Conservation (phyloP, 1,140 invertebrate species). For the Leptopilina boulardi region DNA sequence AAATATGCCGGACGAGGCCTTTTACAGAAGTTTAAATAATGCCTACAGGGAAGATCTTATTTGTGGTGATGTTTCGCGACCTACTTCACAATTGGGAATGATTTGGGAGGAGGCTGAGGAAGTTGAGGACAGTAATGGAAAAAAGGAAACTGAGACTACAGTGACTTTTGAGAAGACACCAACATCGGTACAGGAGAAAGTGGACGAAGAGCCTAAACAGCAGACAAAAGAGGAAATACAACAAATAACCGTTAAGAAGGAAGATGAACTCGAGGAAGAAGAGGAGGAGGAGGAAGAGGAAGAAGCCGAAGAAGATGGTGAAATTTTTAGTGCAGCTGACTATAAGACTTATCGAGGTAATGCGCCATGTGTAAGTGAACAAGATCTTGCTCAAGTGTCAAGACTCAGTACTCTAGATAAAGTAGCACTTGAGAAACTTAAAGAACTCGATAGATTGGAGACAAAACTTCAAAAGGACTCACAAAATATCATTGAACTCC, state of each 20-base stretch:
- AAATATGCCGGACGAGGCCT: constrained; percentile 87
- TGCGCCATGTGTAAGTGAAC: constrained; percentile 85
- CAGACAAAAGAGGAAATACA: constrained; percentile 69
- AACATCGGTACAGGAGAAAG: constrained; percentile 72
- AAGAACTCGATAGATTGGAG: constrained; percentile 85
- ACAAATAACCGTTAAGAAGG: constrained; percentile 71
- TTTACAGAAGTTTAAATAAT: constrained; percentile 91
- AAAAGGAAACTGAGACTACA: constrained; percentile 63
- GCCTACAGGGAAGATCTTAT: constrained; percentile 89
- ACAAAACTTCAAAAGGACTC: constrained; percentile 87
- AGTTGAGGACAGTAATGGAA: constrained; percentile 71
- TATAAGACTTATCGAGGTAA: constrained; percentile 88
- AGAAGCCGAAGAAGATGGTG: constrained; percentile 78
- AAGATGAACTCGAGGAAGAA: constrained; percentile 73
- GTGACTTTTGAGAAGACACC: constrained; percentile 60
- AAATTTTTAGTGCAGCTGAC: constrained; percentile 86
- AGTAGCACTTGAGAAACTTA: constrained; percentile 85
- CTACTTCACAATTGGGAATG: constrained; percentile 85
- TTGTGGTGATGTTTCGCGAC: constrained; percentile 79
- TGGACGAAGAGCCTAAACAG: constrained; percentile 71
- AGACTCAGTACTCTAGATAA: constrained; percentile 86
- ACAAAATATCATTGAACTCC: constrained; percentile 85
- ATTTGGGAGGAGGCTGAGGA: constrained; percentile 85
- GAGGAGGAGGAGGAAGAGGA: constrained; percentile 79
- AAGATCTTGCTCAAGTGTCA: constrained; percentile 85